Evolutionary conservation across 2,888 invertebrate genomes (phyloP), one percentile per base, ranked within the genome.

Genomic region (Heliothis peltigera): DNA sequence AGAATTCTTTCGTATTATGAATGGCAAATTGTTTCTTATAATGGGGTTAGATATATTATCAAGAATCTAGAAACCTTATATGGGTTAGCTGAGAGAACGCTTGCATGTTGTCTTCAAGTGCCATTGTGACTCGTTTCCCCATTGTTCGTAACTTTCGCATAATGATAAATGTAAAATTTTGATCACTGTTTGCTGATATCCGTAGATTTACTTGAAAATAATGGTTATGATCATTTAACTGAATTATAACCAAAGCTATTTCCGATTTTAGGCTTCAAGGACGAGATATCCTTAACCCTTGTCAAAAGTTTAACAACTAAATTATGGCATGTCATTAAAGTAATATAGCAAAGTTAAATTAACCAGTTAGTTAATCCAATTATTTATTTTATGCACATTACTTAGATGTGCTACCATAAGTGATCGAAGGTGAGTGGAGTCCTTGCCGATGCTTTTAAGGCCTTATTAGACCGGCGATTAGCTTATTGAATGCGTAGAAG

Each of bases 141-240:
- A 70, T 56, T 73, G 39, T 73, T 73, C 59, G 49, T 39, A 54
- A 19, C 70, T 73, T 71, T 71, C 70, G 42, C 56, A 6, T 21
- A 22, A 49, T 47, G 53, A 67, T 54, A 46, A 18, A 71, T 54
- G 10, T 49, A 19, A 51, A 46, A 61, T 73, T 35, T 54, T 21
- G 19, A 47, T 47, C 1, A n/a, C 64, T 32, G 51, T n/a, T 58
- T 51, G 21, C 3, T 60, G n/a, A 10, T 53, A 47, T 48, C 43
- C 57, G 53, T 21, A 53, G 1, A 49, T 39, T 39, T 8, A 32
- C 32, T 58, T 32, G 7, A 48, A 43, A 22, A 12, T 35, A 35
- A 19, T 22, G 10, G 35, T 4, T 53, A 1, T 35, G 35, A 35
- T 35, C 15, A 15, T 15, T 35, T 35, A 35, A 35, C 15, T 35